Conservation (phyloP, 2,888 invertebrate genomes). For the Scaptomyza reducta region DNA sequence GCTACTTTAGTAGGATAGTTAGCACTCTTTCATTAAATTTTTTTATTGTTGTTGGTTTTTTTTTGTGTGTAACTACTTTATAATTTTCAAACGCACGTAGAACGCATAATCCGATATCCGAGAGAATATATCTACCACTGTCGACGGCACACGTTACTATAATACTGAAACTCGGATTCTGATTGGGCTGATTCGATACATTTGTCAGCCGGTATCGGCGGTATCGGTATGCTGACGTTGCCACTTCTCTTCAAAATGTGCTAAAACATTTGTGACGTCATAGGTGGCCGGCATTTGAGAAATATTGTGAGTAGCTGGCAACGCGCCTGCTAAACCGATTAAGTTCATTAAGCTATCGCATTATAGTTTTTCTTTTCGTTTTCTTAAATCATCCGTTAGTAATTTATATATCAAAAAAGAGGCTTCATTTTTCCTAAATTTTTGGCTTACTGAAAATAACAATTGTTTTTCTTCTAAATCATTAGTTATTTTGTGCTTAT, state of each 20-base stretch:
- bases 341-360: neutral
- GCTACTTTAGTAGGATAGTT: constrained; percentile 19
- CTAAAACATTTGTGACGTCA: constrained; percentile 23
- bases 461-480: constrained; percentile 17
- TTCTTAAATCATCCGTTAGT: neutral
- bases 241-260: constrained; percentile 13
- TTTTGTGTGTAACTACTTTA: constrained; percentile 65
- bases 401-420: neutral
- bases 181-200: constrained; percentile 55
- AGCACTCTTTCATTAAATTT: constrained; percentile 45
- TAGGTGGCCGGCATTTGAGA: neutral
- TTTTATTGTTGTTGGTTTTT: constrained; percentile 16
- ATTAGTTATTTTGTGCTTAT: constrained; percentile 25
- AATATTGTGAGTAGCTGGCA: constrained; percentile 26
- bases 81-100: constrained; percentile 71
- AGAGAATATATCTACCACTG: constrained; percentile 61
- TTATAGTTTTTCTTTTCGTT: neutral
- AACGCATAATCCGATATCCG: constrained; percentile 66
- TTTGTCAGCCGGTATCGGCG: constrained; percentile 47
- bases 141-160: constrained; percentile 72
- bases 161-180: constrained; percentile 60
- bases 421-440: neutral
- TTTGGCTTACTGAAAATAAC: neutral
- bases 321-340: neutral
- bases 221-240: constrained; percentile 34